Percentiles rank a stretch among this genome's conserved stretches.
Evolutionary conservation across 1,140 invertebrate species (phyloP).

Genomic region (Vollenhovia emeryi): DNA sequence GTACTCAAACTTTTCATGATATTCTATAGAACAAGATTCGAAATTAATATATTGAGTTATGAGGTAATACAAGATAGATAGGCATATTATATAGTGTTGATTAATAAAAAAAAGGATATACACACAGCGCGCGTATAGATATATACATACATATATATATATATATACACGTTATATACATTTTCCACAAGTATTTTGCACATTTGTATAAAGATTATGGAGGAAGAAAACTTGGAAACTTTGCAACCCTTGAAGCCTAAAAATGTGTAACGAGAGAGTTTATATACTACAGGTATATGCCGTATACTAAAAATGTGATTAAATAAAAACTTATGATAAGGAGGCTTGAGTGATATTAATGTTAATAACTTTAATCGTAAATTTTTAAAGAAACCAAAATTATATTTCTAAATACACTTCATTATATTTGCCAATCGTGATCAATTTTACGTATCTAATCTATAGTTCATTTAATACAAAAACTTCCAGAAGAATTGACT

Average conservation of each 20-base stretch:
- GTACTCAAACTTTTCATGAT: slow-evolving; percentile 82
- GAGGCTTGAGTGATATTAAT: slow-evolving; percentile 57
- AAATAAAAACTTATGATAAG: slow-evolving; percentile 62
- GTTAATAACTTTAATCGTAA: slow-evolving; percentile 48
- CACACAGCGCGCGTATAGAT: slow-evolving; percentile 65
- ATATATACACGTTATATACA: slow-evolving; percentile 77
- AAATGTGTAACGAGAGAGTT: slow-evolving; percentile 72
- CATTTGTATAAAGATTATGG: slow-evolving; percentile 81
- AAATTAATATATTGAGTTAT: slow-evolving; percentile 83
- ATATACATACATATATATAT: slow-evolving; percentile 58
- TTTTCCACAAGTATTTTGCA: slow-evolving; percentile 85
- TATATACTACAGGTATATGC: slow-evolving; percentile 75
- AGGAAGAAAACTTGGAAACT: slow-evolving; percentile 65
- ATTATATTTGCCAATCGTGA: slow-evolving; percentile 38
- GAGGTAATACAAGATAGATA: slow-evolving; percentile 79
- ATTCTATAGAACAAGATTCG: slow-evolving; percentile 81
- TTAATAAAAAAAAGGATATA: slow-evolving; percentile 75
- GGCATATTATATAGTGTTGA: slow-evolving; percentile 82
- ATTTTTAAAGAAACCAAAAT: slow-evolving; percentile 41
- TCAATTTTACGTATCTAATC: slow-evolving; percentile 11
- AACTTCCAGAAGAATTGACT: slow-evolving; percentile 1
- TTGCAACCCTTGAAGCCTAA: slow-evolving; percentile 75
- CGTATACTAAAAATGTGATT: slow-evolving; percentile 53
- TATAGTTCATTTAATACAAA: slow-evolving; percentile 24
- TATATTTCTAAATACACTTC: slow-evolving; percentile 27